Evolutionary conservation across 2,797 vertebrate species (phyloP).

Genomic region (Galago senegalensis): DNA sequence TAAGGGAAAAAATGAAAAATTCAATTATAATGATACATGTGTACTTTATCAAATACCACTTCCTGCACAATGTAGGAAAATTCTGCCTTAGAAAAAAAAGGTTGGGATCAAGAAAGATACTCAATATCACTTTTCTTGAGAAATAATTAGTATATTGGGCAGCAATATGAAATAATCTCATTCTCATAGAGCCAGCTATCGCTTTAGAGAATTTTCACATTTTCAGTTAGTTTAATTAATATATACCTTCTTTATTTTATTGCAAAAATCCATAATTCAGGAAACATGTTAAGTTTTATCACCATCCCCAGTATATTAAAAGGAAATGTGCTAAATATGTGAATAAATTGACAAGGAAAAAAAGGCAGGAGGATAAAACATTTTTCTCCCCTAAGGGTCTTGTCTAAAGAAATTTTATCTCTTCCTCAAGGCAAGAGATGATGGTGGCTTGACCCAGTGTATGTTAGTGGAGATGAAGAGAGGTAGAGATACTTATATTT

Average conservation of each 20-base stretch:
- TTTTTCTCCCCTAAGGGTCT: neutral
- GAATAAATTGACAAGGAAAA: neutral
- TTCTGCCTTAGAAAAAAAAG: neutral
- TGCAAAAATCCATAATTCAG: neutral
- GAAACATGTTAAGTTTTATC: constrained; percentile 11
- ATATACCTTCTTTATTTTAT: neutral
- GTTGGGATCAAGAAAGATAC: neutral
- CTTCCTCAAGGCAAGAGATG: neutral
- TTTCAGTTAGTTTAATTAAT: constrained; percentile 44
- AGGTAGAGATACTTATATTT: neutral
- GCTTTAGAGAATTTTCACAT: constrained; percentile 26
- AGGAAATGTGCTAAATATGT: constrained; percentile 5
- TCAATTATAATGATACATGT: neutral
- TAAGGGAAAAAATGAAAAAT: constrained; percentile 53
- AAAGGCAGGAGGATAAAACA: constrained; percentile 5
- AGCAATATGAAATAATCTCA: neutral
- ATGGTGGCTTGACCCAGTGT: neutral
- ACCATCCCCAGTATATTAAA: neutral
- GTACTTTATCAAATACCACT: constrained; percentile 4
- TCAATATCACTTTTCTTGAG: neutral
- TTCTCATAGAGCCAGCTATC: neutral
- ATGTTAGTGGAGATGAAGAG: neutral
- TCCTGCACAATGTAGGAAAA: constrained; percentile 9
- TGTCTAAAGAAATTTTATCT: constrained; percentile 1
- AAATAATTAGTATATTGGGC: neutral